Evolutionary conservation across 2,797 vertebrate species (phyloP).

Genomic region (Melanogrammus aeglefinus): DNA sequence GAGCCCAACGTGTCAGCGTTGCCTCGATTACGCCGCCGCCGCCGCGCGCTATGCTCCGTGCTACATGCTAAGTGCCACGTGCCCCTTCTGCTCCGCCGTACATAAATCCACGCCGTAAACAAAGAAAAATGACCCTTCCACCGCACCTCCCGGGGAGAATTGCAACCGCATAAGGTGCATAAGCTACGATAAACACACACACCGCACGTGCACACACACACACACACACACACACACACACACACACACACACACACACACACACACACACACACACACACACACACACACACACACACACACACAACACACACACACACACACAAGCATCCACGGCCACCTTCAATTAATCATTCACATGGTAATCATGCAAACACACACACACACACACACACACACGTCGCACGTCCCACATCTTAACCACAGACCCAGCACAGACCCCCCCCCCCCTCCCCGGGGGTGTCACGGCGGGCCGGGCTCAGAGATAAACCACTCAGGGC

Average conservation of each 20-base stretch:
- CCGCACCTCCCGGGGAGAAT: not conserved
- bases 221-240: conserved; percentile 5
- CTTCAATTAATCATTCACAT: not conserved
- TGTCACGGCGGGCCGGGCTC: conserved; percentile 63
- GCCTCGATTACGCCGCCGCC: not conserved
- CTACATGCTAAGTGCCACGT: not conserved
- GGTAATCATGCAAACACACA: conserved; percentile 2
- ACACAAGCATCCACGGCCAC: conserved; percentile 20
- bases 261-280: conserved; percentile 7
- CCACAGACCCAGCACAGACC: conserved; percentile 25
- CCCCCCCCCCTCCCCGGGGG: conserved; percentile 54
- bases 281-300: conserved; percentile 11
- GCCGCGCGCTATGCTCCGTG: not conserved
- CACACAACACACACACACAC: conserved; percentile 14
- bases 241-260: conserved; percentile 11
- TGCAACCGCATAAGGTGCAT: conserved; percentile 8
- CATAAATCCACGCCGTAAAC: not conserved
- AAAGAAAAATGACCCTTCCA: not conserved
- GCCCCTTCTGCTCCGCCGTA: too few relatives aligned
- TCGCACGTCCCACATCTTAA: conserved; percentile 14
- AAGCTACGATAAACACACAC: conserved; percentile 9
- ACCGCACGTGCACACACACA: conserved; percentile 4
- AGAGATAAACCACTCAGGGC: conserved; percentile 78
- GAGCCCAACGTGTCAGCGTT: not conserved
- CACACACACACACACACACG: conserved; percentile 15